Evolutionary conservation across 37 sponge, comb jelly and placozoan genomes (phyloP), one percentile per base, ranked within the genome.

Genomic region (Petrosia ficiformis): DNA sequence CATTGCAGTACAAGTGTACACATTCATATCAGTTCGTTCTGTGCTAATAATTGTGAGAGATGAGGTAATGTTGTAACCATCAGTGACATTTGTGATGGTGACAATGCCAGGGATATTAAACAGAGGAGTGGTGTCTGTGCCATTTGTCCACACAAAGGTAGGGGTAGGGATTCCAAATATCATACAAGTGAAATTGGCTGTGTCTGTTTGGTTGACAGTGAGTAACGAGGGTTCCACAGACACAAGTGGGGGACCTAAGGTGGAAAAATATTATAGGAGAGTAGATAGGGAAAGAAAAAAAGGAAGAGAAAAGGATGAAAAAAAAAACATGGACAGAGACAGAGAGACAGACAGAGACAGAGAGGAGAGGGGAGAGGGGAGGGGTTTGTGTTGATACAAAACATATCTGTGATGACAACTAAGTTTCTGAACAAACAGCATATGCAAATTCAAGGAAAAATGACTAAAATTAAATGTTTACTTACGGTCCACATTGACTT

Each of bases 181-280:
- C 6, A 26, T 11, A 29, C 63, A 61, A 26, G 63, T 61, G 63
- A 61, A n/a, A 5, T 26, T 29, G 6, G 63, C 22, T 26, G 63
- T n/a, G 5, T 61, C 63, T 26, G 63, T 61, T n/a, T 61, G 63
- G n/a, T 61, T 61, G 26, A 61, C 25, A 26, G n/a, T 61, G 22
- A 61, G 28, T 5, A 29, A 26, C 63, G 63, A 61, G 6, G 63
- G 63, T 26, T 5, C 6, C 28, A 61, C 25, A 26, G 11, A 6
- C 5, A n/a, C 28, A 5, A 61, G 28, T 26, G 63, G 63, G 6
- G 63, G 63, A n/a, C n/a, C 63, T 61, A n/a, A 61, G n/a, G 63
- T 26, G n/a, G 26, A 26, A 61, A 6, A n/a, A n/a, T n/a, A n/a
- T n/a, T n/a, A n/a, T n/a, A n/a, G n/a, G n/a, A n/a, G n/a, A n/a